Base-by-base conservation (phyloP, 2,797 vertebrate genomes). In the Margarornis squamiger region DNA sequence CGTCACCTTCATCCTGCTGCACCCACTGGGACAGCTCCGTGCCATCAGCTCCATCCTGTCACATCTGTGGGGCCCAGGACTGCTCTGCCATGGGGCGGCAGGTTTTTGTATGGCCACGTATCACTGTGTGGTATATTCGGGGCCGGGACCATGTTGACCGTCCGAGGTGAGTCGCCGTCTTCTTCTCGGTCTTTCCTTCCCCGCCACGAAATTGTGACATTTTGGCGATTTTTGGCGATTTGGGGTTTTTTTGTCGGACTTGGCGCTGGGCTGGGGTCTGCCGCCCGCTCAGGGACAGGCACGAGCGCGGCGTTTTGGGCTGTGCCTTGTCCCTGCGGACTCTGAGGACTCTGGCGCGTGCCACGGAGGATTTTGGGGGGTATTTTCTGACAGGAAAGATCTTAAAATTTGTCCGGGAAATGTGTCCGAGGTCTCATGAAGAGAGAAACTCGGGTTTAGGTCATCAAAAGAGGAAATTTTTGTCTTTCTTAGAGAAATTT, bases 81-180 rank as follows among this genome's bases (percentile, higher is more conserved):
- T 32, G 43, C 30, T 59, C 43, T 67, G 30, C 39, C 39, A 14
- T 3, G 18, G 51, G 9, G 13, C 41, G 34, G 81, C 34, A 78
- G 38, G 93, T 96, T 95, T 95, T 93, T 85, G 95, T 27, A 67
- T 2, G 16, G 84, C 66, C 13, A 10, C 34, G 29, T 78, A 73
- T 78, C 94, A 95, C 89, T 84, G 94, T 89, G 95, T 93, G 87
- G 45, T 90, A 0, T 27, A 27, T 96, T 96, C 2, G 96, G 96
- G 1, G 0, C 6, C 0, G 96, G 96, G 90, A 96, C 96, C 15
- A 0, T 0, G 0, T 0, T 96, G 90, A 96, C 65, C 2, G 57
- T 96, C 77, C 0, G 4, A 8, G 68, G 96, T 96, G 68, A 96
- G 96, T 93, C 79, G 82, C 86, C 15, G 8, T 6, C 57, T 76